Evolutionary conservation across 1,140 invertebrate genomes (phyloP).

Genomic region (Bombus pyrosoma): DNA sequence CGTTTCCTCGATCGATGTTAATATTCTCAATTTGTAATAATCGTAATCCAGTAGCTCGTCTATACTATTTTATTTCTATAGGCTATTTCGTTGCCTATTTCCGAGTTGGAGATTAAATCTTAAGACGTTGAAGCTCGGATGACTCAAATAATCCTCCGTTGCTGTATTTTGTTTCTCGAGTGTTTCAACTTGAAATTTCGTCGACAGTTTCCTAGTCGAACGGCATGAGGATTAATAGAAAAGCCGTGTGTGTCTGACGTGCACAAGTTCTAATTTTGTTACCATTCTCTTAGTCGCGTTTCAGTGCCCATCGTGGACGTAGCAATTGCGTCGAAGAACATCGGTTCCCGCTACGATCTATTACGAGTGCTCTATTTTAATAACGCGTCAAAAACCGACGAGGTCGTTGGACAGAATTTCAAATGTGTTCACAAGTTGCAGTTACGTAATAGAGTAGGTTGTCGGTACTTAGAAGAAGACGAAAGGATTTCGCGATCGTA

Average conservation of each 20-base stretch:
- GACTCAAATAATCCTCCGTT: neutral
- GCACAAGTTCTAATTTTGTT: constrained; percentile 15
- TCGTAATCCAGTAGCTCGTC: no score
- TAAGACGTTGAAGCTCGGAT: neutral
- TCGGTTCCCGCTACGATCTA: neutral
- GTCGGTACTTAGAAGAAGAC: neutral
- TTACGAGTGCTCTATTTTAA: constrained; percentile 35
- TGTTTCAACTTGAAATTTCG: neutral
- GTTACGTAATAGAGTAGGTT: neutral
- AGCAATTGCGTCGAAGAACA: neutral
- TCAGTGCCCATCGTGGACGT: neutral
- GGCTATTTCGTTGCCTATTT: no score
- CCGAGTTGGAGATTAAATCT: neutral
- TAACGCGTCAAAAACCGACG: constrained; percentile 13
- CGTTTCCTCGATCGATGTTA: no score
- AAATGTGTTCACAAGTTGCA: neutral
- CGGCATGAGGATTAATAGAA: neutral
- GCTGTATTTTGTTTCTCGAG: neutral
- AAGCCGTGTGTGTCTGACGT: neutral
- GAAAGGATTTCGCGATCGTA: neutral
- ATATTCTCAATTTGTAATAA: no score
- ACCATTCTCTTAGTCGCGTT: neutral
- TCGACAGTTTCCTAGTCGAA: neutral
- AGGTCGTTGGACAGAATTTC: neutral
- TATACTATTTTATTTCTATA: no score